Evolutionary conservation across 2,888 invertebrate species (phyloP), one percentile per base, ranked within the genome.

Genomic region (Nymphalis c-album): DNA sequence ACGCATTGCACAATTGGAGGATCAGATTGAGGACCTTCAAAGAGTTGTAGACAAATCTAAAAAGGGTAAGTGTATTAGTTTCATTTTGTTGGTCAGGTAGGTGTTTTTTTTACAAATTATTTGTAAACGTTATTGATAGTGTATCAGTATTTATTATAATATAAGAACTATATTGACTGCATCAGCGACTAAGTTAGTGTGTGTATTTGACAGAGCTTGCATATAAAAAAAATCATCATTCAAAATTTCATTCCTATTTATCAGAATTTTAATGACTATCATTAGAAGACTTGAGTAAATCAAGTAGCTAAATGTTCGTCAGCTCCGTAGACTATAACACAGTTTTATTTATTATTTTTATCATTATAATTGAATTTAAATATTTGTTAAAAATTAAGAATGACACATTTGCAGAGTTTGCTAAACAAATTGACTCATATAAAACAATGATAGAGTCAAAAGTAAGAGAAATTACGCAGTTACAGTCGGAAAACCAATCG

Each of bases 401-500:
- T 47, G 22, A 40, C 7, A 45, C 40, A 46, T n/a, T 84, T 85
- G 40, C 73, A 88, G 87, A 87, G 71, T 64, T 78, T 63, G 71
- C 74, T 26, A 83, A 81, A 72, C 79, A 78, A 73, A 75, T 72
- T 40, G 82, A 82, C 48, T 65, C 73, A 2, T 77, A 80, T 63
- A 77, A 75, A 13, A 69, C 74, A 7, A 67, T 75, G 13, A 50
- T 85, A 62, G 80, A 84, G 46, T 74, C 77, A 2, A 84, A 82
- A 73, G 57, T 71, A 7, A 77, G 76, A 68, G 80, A 85, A 40
- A 78, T 85, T 20, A 77, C 84, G 63, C 74, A 70, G 22, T 67
- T 88, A 10, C 78, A 83, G 72, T 67, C 76, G 45, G 85, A 86
- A 47, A 88, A 87, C 64, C 69, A 82, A 68, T 75, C 80, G 16